Percentiles rank a stretch among this genome's conserved stretches.
Evolutionary conservation across 2,797 vertebrate genomes (phyloP).

Genomic region (Enteromius unitaeniatus): DNA sequence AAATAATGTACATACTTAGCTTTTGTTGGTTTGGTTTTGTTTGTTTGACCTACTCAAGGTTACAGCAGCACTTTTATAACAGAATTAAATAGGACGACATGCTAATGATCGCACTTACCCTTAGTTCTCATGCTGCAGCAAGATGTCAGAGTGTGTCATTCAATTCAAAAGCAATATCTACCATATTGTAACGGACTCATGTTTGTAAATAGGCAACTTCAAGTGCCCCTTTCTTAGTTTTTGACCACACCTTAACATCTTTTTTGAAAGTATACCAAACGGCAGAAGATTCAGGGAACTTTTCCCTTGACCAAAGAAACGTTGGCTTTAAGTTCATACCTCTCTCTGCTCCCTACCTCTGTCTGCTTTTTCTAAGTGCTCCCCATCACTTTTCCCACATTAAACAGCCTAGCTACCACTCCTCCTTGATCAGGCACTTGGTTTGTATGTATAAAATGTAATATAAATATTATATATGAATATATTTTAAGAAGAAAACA

Average conservation of each 20-base stretch:
- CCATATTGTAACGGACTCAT: slow-evolving; percentile 35
- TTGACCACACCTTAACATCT: slow-evolving; percentile 66
- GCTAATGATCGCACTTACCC: slow-evolving; percentile 65
- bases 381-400: slow-evolving; percentile 59
- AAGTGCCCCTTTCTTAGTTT: slow-evolving; percentile 59
- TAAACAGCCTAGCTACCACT: slow-evolving; percentile 42
- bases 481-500: slow-evolving; percentile 78
- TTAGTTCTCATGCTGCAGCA: slow-evolving; percentile 33
- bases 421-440: slow-evolving; percentile 81
- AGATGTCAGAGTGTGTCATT: slow-evolving; percentile 53
- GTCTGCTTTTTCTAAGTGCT: slow-evolving; percentile 49
- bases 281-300: slow-evolving; percentile 71
- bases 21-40: slow-evolving; percentile 14
- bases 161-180: slow-evolving; percentile 51
- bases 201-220: slow-evolving; percentile 50
- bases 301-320: slow-evolving; percentile 82
- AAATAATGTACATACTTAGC: slow-evolving; percentile 77
- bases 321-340: slow-evolving; percentile 76
- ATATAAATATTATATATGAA: slow-evolving; percentile 81
- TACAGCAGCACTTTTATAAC: slow-evolving; percentile 79
- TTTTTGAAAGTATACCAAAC: slow-evolving; percentile 66
- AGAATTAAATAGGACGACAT: slow-evolving; percentile 76
- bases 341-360: slow-evolving; percentile 70
- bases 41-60: slow-evolving; percentile 71
- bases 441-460: slow-evolving; percentile 80